Percentiles rank a stretch among this genome's conserved stretches.
Evolutionary conservation across 2,888 invertebrate species (phyloP).

Genomic region (Amblyteles armatorius): DNA sequence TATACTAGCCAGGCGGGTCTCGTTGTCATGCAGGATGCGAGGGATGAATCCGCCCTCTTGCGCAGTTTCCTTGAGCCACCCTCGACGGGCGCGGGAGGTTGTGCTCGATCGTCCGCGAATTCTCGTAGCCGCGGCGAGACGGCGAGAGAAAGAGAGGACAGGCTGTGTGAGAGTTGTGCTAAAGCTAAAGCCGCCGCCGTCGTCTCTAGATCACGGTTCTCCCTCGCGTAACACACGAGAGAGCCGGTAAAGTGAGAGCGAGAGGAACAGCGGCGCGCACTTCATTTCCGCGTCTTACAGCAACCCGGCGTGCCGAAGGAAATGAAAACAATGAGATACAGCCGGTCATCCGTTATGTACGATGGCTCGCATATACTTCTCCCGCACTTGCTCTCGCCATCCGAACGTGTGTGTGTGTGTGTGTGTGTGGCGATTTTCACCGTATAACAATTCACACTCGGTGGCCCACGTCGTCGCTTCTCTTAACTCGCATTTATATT

Average conservation of each 20-base stretch:
- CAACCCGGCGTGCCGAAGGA: constrained; percentile 82
- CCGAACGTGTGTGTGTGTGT: not conserved
- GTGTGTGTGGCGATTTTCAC: constrained; percentile 2
- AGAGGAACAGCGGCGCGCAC: constrained; percentile 77
- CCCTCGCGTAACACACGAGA: not conserved
- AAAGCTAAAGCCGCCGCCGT: constrained; percentile 12
- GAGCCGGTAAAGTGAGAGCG: not conserved
- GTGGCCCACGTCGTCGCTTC: constrained; percentile 58
- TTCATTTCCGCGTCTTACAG: constrained; percentile 85
- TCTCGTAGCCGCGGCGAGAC: constrained; percentile 53
- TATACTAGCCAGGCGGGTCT: constrained; percentile 60
- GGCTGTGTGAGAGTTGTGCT: constrained; percentile 14
- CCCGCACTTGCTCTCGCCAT: not conserved
- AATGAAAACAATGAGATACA: constrained; percentile 85
- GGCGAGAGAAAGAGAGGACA: constrained; percentile 38
- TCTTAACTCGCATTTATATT: constrained; percentile 83
- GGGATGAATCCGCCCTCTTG: constrained; percentile 74
- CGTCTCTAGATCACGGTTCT: constrained; percentile 54
- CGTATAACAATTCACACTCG: constrained; percentile 18
- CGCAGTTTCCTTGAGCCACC: constrained; percentile 48
- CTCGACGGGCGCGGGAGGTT: not conserved
- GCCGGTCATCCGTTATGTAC: constrained; percentile 84
- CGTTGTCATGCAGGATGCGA: constrained; percentile 82
- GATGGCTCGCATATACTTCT: constrained; percentile 35
- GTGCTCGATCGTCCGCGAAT: constrained; percentile 34